Percentiles rank a stretch among this genome's conserved stretches.
Conservation (phyloP, 2,888 invertebrate genomes). For the Andrena haemorrhoa region DNA sequence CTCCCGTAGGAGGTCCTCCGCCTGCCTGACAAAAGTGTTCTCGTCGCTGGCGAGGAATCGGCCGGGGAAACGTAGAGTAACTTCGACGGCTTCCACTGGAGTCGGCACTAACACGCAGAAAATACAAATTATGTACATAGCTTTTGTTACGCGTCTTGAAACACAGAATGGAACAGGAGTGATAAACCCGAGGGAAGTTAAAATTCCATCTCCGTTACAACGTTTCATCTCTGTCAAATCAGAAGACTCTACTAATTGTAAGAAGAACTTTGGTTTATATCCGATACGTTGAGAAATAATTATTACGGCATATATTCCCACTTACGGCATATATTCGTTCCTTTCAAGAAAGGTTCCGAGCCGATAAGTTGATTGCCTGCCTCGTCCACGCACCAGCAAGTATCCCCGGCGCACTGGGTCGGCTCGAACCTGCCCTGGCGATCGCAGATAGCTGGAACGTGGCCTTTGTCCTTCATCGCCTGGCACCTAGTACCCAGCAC, state of each 20-base stretch:
- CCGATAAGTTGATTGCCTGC: slow-evolving; percentile 90
- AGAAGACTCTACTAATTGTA: too few species aligned
- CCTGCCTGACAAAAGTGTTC: slow-evolving; percentile 75
- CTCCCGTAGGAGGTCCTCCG: slow-evolving; percentile 79
- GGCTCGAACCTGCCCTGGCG: slow-evolving; percentile 90
- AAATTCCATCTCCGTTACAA: too few species aligned
- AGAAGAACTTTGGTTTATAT: too few species aligned
- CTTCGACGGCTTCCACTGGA: slow-evolving; percentile 91
- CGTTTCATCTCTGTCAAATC: too few species aligned
- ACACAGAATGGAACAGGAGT: too few species aligned
- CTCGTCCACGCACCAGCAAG: slow-evolving; percentile 95
- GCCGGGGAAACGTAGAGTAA: slow-evolving; percentile 90
- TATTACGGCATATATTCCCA: too few species aligned
- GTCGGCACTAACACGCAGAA: slow-evolving; percentile 87
- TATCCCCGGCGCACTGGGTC: slow-evolving; percentile 90
- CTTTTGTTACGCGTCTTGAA: not conserved
- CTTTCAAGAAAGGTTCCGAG: slow-evolving; percentile 87
- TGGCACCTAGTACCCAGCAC: slow-evolving; percentile 87
- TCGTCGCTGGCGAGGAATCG: slow-evolving; percentile 85
- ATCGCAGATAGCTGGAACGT: slow-evolving; percentile 88
- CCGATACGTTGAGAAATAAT: not conserved
- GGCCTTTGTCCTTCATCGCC: slow-evolving; percentile 85
- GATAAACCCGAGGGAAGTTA: too few species aligned
- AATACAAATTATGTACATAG: not conserved
- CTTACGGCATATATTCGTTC: slow-evolving; percentile 87